Evolutionary conservation across 2,888 invertebrate genomes (phyloP), one percentile per base, ranked within the genome.

Genomic region (Eupsilia transversa): DNA sequence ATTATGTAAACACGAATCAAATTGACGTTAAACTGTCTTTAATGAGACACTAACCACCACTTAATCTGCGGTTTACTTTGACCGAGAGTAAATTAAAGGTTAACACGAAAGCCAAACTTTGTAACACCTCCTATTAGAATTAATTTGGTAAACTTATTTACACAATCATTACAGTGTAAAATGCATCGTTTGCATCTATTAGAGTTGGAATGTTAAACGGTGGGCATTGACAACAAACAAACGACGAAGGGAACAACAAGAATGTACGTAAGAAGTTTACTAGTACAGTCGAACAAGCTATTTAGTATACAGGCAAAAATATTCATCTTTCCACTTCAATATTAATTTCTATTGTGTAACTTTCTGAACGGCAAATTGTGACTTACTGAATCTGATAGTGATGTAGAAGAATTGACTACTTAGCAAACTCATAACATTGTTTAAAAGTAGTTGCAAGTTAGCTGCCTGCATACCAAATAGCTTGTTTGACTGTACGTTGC

Each of bases 31-130:
- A 85, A 74, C 72, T 63, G 33, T 52, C 57, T 81, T 63, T 86
- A 86, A 86, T 86, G 80, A 87, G 75, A 76, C 69, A 80, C 66
- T 85, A 72, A 79, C 61, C 57, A 46, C 49, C 43, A 73, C 78
- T 81, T 84, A 86, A 85, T 87, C 77, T 80, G 82, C 61, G 85
- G 54, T 59, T 84, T 80, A 85, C 83, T 83, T 86, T 82, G 74
- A 86, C 87, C 85, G 86, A 86, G 80, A 87, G 35, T 86, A 84
- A 87, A 87, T 82, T 72, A 80, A 72, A 83, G 73, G 79, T 85
- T 84, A 77, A 85, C 84, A 80, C 74, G 77, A 78, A 83, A 85
- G 66, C 77, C 84, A 71, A 67, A 76, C 30, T 72, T 87, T 57
- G 70, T 56, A 79, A 79, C 52, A 69, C 70, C 54, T 56, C 1